Evolutionary conservation across 2,797 vertebrate species (phyloP).

Genomic region (Pseudochirops cupreus): DNA sequence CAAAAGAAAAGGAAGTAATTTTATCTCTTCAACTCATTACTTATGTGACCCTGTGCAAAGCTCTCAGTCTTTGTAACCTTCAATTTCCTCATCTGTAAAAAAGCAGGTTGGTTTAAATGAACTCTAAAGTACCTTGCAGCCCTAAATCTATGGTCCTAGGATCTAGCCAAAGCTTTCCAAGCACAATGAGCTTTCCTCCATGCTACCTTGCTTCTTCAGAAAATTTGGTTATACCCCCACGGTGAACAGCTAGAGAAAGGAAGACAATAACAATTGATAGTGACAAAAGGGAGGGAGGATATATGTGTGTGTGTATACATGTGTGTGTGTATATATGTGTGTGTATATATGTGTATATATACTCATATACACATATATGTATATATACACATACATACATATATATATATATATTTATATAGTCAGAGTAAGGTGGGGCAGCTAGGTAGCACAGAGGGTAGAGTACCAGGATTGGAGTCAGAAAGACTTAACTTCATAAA

Average conservation of each 20-base stretch:
- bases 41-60: neutral
- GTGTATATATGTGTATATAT: too few species aligned
- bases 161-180: neutral
- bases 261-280: neutral
- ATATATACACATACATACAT: too few species aligned
- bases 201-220: neutral
- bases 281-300: too few species aligned
- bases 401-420: neutral
- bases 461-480: neutral
- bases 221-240: neutral
- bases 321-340: too few species aligned
- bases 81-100: neutral
- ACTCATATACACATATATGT: too few species aligned
- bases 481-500: neutral
- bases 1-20: neutral
- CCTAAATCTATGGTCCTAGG: neutral
- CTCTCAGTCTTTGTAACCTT: neutral
- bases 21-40: neutral
- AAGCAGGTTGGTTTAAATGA: neutral
- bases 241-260: neutral
- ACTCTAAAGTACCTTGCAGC: neutral
- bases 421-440: neutral
- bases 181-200: neutral
- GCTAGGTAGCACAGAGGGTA: neutral
- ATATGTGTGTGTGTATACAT: too few species aligned